Percentiles rank a stretch among this genome's conserved stretches.
Evolutionary conservation across 2,113 vertebrate genomes (phyloP).

Genomic region (Anhinga rufa): DNA sequence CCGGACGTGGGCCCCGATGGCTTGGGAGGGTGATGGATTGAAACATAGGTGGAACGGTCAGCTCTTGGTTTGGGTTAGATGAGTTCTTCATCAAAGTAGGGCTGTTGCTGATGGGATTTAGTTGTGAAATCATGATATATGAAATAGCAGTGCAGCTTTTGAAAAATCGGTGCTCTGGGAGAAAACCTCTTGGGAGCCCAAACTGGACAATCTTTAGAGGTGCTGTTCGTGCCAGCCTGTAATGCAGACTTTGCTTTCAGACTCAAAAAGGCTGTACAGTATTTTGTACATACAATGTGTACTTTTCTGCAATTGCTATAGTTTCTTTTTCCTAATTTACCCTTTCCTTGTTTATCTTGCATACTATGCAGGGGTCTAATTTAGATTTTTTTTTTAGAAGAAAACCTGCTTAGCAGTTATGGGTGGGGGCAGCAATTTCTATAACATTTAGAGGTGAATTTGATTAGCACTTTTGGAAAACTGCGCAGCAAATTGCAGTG

Average conservation of each 20-base stretch:
- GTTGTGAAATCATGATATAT: accelerated
- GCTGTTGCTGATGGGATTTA: neutral
- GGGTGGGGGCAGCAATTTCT: constrained; percentile 33
- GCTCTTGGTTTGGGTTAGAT: neutral
- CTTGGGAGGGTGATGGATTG: neutral
- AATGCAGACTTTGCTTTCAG: neutral
- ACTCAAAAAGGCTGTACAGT: neutral
- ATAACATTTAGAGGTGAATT: constrained; percentile 32
- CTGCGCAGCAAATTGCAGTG: neutral
- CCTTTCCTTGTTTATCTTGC: constrained; percentile 41
- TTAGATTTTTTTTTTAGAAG: constrained; percentile 2
- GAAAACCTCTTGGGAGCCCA: neutral
- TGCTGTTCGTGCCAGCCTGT: neutral
- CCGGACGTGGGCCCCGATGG: accelerated
- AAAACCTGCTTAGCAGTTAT: constrained; percentile 26
- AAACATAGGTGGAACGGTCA: accelerated
- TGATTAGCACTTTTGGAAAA: constrained; percentile 33
- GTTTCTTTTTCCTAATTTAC: constrained; percentile 41
- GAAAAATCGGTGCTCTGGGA: neutral
- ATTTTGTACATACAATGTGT: neutral
- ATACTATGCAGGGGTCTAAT: constrained; percentile 22
- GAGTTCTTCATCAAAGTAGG: neutral
- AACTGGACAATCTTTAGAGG: neutral
- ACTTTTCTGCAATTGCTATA: neutral
- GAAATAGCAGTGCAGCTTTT: neutral